Base-by-base conservation (phyloP, 2,797 vertebrate genomes). In the Cryptoblepharus egeriae region DNA sequence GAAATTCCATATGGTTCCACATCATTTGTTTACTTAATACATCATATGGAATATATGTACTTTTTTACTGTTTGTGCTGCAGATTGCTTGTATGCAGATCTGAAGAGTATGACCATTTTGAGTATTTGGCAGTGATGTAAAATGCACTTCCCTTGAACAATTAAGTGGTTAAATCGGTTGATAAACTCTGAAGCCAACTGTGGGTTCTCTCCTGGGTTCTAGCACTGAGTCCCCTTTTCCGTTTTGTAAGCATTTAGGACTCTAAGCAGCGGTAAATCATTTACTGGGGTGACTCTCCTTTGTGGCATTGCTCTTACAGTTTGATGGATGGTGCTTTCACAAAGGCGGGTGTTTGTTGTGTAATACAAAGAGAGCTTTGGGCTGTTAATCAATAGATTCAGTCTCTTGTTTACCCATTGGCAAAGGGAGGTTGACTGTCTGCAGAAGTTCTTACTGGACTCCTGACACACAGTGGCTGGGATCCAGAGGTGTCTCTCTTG, bases 331-430 rank as follows among this genome's bases (percentile, higher is more conserved):
- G 80, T 89, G 83, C 83, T 92, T 90, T 87, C 87, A 81, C 3
- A 32, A 89, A 87, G 49, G 85, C 81, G 91, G 76, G 77, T 88
- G 90, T 77, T 88, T 80, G 88, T 85, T 89, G 87, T 82, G 77
- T 35, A 42, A 88, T 85, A 67, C 76, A 82, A 86, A 92, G 80
- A 0, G 0, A 77, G 68, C 61, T 1, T 28, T 30, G 82, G 86
- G 87, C 79, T 87, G 86, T 90, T 93, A 90, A 94, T 94, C 92
- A 93, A 90, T 92, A 90, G 87, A 78, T 80, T 69, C 84, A 74
- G 87, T 90, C 87, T 87, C 74, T 90, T 93, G 88, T 89, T 92
- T 92, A 91, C 90, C 91, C 87, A 87, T 88, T 90, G 90, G 85
- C 82, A 81, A 67, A 55, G 28, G 55, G 65, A 82, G 67, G 60